These are phyloP conservation scores for Calypte anna DNA, from an alignment of 2,113 vertebrate species.

Conservation along the genomic window DNA sequence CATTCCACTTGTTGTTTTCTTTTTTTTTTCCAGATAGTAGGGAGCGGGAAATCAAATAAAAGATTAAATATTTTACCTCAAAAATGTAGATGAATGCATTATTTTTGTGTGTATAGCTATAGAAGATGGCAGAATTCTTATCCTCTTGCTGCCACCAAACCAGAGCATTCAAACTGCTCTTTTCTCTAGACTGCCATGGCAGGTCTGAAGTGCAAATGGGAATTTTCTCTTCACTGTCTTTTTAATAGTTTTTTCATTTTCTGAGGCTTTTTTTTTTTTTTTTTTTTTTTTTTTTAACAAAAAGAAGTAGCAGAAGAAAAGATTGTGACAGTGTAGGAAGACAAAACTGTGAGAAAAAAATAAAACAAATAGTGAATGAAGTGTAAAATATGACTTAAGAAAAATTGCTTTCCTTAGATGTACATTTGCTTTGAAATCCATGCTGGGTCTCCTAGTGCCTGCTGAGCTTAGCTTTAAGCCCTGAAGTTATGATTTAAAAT, in stretches of 20 bases:
- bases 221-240: not conserved
- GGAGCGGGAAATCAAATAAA: not conserved
- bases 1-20: not conserved
- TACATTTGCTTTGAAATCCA: slow-evolving; percentile 62
- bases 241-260: not conserved
- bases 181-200: not conserved
- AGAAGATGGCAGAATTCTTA: not conserved
- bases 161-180: not conserved
- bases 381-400: slow-evolving; percentile 11
- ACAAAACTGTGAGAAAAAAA: not conserved
- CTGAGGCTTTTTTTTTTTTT: not conserved
- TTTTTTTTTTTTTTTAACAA: not conserved
- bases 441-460: slow-evolving; percentile 47
- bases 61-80: not conserved
- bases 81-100: not conserved
- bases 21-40: not conserved
- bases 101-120: not conserved
- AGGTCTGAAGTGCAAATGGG: not conserved
- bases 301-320: not conserved
- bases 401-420: slow-evolving; percentile 57
- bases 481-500: slow-evolving; percentile 60
- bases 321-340: not conserved
- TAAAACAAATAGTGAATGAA: not conserved
- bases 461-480: slow-evolving; percentile 45
- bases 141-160: not conserved